phyloP scores from a whole-genome alignment of 2,888 invertebrate genomes.

The Petrolisthes cinctipes region DNA sequence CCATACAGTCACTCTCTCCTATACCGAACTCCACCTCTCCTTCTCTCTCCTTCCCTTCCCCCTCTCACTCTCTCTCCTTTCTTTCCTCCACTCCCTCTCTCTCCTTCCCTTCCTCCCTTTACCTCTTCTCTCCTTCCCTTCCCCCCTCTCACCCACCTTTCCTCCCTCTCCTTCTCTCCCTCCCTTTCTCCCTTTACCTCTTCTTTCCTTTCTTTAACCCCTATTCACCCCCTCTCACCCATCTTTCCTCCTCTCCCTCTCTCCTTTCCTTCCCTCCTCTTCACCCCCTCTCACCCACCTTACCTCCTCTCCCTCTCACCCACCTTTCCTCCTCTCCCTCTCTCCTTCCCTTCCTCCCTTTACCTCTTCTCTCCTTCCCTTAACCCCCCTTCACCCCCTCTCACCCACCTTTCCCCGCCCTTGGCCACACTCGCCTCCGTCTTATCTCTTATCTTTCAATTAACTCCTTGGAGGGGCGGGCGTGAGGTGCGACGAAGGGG shows the following conservation, averaged over 20 bases:
- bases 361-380: background rate
- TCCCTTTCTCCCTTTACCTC: background rate
- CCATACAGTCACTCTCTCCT: background rate
- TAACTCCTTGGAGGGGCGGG: conserved; percentile 24
- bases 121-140: background rate
- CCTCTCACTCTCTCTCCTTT: background rate
- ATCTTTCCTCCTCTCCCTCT: background rate
- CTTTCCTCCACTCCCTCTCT: background rate
- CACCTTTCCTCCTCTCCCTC: no score
- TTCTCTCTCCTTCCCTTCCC: background rate
- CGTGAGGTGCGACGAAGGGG: background rate
- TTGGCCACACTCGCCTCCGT: background rate
- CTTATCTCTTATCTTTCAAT: conserved; percentile 25
- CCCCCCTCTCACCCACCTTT: background rate
- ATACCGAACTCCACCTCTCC: background rate
- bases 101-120: background rate
- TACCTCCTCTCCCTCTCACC: background rate
- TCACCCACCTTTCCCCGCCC: background rate
- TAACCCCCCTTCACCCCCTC: background rate
- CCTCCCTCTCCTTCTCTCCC: background rate
- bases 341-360: no score
- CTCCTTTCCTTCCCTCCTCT: background rate
- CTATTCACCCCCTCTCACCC: background rate
- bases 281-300: background rate
- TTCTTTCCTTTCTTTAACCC: background rate